phyloP scores from a whole-genome alignment of 92 coral and sea anemone genomes.

The Porites evermanni region DNA sequence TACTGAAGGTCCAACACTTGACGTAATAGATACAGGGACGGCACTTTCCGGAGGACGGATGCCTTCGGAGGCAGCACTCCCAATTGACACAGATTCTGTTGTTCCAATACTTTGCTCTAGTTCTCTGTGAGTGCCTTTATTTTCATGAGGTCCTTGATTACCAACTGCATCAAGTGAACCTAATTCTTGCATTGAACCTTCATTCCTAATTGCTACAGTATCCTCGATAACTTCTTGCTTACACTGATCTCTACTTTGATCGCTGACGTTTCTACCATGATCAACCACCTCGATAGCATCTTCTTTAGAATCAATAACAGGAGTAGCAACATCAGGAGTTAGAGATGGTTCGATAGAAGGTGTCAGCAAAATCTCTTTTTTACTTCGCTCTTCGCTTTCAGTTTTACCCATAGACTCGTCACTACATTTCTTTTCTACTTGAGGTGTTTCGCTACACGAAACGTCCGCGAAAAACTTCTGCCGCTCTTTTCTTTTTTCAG shows the following conservation, averaged over 20 bases:
- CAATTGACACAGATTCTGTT: background rate
- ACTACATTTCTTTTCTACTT: background rate
- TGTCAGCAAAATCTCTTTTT: background rate
- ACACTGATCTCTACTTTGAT: background rate
- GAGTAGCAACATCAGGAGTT: no score
- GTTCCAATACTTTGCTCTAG: background rate
- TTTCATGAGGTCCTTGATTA: background rate
- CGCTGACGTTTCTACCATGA: background rate
- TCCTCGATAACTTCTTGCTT: background rate
- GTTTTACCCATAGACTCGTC: background rate
- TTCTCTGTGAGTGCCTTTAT: background rate
- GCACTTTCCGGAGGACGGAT: background rate
- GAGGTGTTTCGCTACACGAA: background rate
- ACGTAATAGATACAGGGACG: background rate
- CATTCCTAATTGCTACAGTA: background rate
- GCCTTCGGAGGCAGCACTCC: slow-evolving; percentile 2
- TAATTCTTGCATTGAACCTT: background rate
- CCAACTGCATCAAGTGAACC: background rate
- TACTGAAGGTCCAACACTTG: background rate
- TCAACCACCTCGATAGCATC: background rate
- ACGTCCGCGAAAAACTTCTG: slow-evolving; percentile 40
- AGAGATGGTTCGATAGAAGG: background rate
- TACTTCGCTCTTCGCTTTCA: background rate
- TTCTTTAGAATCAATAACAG: background rate
- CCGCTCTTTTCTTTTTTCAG: slow-evolving; percentile 37